A percentile compares a stretch with the other conserved stretches of the same genome.
phyloP scores from a whole-genome alignment of 2,113 vertebrate species.

The Myotis davidii region DNA sequence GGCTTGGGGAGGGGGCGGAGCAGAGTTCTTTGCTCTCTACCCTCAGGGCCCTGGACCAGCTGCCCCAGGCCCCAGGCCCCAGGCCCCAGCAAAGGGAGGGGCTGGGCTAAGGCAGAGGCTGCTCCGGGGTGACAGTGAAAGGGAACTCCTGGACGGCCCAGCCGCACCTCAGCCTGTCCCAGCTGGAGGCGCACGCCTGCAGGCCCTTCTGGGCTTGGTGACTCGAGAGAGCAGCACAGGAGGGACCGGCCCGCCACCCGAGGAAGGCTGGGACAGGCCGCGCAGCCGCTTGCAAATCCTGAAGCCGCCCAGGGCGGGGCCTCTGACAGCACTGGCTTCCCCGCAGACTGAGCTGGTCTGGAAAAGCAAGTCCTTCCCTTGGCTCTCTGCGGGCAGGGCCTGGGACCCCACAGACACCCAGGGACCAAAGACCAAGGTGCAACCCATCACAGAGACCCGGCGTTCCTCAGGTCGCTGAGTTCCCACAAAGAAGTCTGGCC shows the following conservation, averaged over 20 bases:
- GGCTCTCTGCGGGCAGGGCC: neutral
- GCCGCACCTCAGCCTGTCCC: neutral
- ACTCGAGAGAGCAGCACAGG: neutral
- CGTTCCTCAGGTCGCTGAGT: no score
- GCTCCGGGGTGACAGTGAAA: neutral
- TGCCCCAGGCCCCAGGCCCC: neutral
- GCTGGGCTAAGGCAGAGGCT: neutral
- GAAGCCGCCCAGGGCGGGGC: neutral
- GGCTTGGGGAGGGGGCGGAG: neutral
- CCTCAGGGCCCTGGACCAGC: neutral
- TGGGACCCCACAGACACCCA: accelerated
- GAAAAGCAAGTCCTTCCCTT: neutral
- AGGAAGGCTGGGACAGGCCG: neutral
- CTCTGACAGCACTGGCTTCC: neutral
- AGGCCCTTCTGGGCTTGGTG: neutral
- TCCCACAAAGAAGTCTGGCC: neutral
- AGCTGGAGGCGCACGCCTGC: neutral
- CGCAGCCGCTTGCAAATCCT: neutral
- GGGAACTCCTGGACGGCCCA: accelerated
- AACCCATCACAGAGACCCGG: accelerated
- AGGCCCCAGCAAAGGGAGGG: neutral
- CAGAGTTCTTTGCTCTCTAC: accelerated
- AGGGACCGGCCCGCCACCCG: neutral
- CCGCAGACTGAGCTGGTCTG: neutral
- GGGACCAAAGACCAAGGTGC: neutral